Conservation (phyloP, 2,888 invertebrate genomes). For the Perithous albicinctus region DNA sequence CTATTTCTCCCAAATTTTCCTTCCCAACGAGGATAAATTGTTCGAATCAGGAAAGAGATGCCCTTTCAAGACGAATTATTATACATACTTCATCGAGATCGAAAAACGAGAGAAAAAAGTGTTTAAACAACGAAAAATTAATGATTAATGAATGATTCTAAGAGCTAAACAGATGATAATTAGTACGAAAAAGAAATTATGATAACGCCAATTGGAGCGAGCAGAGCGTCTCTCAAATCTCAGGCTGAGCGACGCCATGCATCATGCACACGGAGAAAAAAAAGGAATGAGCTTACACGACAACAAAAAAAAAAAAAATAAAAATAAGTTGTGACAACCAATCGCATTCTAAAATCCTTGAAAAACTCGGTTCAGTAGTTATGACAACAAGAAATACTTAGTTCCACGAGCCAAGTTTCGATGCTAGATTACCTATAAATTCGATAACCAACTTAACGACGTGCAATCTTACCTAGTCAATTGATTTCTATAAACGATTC, state of each 20-base stretch:
- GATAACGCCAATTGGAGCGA: conserved; percentile 26
- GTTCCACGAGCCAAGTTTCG: too few relatives aligned
- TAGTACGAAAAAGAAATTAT: neutral
- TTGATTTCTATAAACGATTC: too few relatives aligned
- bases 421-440: too few relatives aligned
- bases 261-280: too few relatives aligned
- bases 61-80: conserved; percentile 31
- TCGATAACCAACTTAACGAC: too few relatives aligned
- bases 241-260: neutral
- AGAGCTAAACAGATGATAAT: conserved; percentile 33
- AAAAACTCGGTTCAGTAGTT: too few relatives aligned
- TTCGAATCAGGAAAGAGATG: conserved; percentile 46
- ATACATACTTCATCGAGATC: neutral
- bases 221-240: neutral
- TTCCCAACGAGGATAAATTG: neutral
- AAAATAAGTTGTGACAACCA: too few relatives aligned
- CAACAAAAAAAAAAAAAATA: too few relatives aligned
- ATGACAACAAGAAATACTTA: too few relatives aligned
- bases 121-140: neutral
- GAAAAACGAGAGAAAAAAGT: neutral
- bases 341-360: too few relatives aligned
- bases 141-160: conserved; percentile 12
- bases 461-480: too few relatives aligned
- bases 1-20: neutral
- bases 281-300: too few relatives aligned